Evolutionary conservation across 2,888 invertebrate species (phyloP), one percentile per base, ranked within the genome.

Genomic region (Liposcelis brunnea): DNA sequence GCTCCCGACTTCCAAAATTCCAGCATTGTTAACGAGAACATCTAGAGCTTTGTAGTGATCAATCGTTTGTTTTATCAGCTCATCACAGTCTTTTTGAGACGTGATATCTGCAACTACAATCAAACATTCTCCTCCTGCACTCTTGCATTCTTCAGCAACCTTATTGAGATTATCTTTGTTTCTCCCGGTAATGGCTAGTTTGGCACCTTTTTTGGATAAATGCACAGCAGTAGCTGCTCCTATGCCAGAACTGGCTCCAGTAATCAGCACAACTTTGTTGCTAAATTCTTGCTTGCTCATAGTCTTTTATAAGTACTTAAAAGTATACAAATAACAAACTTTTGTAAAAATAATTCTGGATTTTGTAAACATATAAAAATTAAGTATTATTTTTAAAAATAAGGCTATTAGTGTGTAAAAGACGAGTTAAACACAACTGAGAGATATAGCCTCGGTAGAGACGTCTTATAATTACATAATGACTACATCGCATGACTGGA

Each of bases 21-120:
- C 75, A 31, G 74, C 74, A 56, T 68, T 70, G 58, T 75, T 70
- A 6, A 70, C 56, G 43, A 67, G 51, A 12, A 66, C 56, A 49
- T 68, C 66, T 2, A 67, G 49, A 47, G 53, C 55, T 15, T 59
- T 58, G 53, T 53, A 64, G 42, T 60, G 57, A 21, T 58, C 49
- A 1, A 67, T 48, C 1, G 65, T 61, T 31, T 59, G 54, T 14
- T 61, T 56, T 5, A 67, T 49, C 21, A 65, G 55, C 7, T 51
- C 55, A 47, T 59, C 53, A 11, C 59, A 55, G 47, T 64, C 64
- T 16, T 55, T 55, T 52, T 65, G 65, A 10, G 55, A 57, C 6
- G 55, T 53, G 8, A 62, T 38, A 42, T 62, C 61, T 10, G 56
- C 60, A 15, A 49, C 45, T 4, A 59, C 44, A 1, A 54, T 36